Conservation (phyloP, 2,797 vertebrate species). For the Coluber constrictor region DNA sequence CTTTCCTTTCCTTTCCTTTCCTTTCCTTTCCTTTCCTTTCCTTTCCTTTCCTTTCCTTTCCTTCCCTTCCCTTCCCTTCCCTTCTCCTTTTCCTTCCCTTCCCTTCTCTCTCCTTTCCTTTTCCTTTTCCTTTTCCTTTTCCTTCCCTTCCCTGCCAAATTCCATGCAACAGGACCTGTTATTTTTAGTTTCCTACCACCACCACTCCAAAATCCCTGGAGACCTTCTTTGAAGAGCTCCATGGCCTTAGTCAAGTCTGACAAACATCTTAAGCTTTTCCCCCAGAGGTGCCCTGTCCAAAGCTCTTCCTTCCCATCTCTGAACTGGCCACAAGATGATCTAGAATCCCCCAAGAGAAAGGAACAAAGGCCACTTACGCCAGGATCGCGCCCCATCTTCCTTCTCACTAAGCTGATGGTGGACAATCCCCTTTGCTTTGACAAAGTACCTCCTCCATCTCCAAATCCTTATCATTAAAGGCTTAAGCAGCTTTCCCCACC, state of each 20-base stretch:
- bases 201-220: slow-evolving; percentile 53
- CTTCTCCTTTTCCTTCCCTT: too few species aligned
- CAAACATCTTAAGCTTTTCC: slow-evolving; percentile 84
- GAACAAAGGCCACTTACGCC: slow-evolving; percentile 65
- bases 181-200: not conserved
- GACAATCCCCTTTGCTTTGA: slow-evolving; percentile 52
- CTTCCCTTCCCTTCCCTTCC: too few species aligned
- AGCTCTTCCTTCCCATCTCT: slow-evolving; percentile 76
- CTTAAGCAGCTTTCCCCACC: slow-evolving; percentile 51
- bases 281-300: slow-evolving; percentile 79
- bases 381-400: slow-evolving; percentile 56
- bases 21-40: too few species aligned
- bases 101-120: too few species aligned
- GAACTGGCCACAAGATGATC: slow-evolving; percentile 72
- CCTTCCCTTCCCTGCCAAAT: not conserved
- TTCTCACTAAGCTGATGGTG: slow-evolving; percentile 67
- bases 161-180: not conserved
- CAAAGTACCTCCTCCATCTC: slow-evolving; percentile 49
- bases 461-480: slow-evolving; percentile 82
- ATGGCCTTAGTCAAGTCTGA: slow-evolving; percentile 85
- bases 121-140: too few species aligned
- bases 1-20: too few species aligned
- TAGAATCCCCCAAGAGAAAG: slow-evolving; percentile 71
- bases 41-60: not conserved
- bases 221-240: slow-evolving; percentile 84